phyloP scores from a whole-genome alignment of 2,113 vertebrate genomes.

The Clarias gariepinus region DNA sequence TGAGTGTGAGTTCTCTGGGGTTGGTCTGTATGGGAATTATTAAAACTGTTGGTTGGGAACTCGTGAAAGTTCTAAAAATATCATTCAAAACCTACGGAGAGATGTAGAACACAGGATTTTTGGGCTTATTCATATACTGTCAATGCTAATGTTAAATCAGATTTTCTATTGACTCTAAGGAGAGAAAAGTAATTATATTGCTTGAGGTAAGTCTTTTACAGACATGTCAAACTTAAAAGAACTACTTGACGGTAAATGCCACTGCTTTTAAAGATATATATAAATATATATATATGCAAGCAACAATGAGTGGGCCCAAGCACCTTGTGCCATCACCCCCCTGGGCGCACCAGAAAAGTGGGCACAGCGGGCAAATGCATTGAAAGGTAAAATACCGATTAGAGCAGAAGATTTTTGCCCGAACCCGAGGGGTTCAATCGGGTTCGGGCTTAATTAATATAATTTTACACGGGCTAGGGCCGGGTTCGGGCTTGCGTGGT shows the following conservation, averaged over 20 bases:
- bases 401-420: too few species aligned
- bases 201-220: slow-evolving; percentile 14
- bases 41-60: slow-evolving; percentile 42
- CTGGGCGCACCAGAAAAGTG: too few species aligned
- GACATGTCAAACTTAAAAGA: not conserved
- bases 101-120: slow-evolving; percentile 2
- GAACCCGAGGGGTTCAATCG: too few species aligned
- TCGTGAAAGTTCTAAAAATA: slow-evolving; percentile 30
- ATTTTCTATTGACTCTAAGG: not conserved
- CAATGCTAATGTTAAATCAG: slow-evolving; percentile 9
- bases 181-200: not conserved
- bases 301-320: too few species aligned
- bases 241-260: not conserved
- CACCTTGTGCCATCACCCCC: too few species aligned
- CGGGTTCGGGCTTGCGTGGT: too few species aligned
- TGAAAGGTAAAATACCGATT: too few species aligned
- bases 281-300: not conserved
- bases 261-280: not conserved
- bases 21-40: slow-evolving; percentile 50
- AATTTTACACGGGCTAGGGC: too few species aligned
- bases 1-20: slow-evolving; percentile 57
- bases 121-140: slow-evolving; percentile 1
- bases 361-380: too few species aligned
- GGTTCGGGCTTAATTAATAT: too few species aligned
- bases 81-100: slow-evolving; percentile 11